Percentiles rank a stretch among this genome's conserved stretches.
phyloP scores from a whole-genome alignment of 2,888 invertebrate species.

The Acrobasis repandana region DNA sequence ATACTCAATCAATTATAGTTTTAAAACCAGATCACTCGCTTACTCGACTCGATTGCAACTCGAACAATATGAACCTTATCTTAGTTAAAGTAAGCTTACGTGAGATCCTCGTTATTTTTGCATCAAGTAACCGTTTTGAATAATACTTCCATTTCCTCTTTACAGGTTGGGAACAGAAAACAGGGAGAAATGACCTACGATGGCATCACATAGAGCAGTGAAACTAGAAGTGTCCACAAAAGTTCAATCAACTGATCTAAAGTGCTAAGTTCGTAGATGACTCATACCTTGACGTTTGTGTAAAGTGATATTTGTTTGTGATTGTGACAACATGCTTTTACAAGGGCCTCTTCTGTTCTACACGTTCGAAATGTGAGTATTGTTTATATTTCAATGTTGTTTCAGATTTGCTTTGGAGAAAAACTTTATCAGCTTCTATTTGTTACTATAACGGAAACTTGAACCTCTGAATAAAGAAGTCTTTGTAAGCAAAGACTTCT shows the following conservation, averaged over 20 bases:
- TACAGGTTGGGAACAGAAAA: constrained; percentile 32
- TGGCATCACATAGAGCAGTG: constrained; percentile 53
- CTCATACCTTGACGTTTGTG: constrained; percentile 41
- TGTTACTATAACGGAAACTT: too few species aligned
- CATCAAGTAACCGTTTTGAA: constrained; percentile 32
- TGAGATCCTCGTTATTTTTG: constrained; percentile 41
- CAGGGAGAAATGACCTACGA: constrained; percentile 48
- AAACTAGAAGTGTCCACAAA: constrained; percentile 27
- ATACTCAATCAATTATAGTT: constrained; percentile 17
- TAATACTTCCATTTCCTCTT: constrained; percentile 43
- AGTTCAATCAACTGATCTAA: constrained; percentile 48
- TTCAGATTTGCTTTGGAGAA: not conserved
- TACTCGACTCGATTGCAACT: not conserved
- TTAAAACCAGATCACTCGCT: not conserved
- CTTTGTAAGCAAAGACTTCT: too few species aligned
- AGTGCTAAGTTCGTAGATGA: constrained; percentile 50
- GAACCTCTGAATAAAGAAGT: too few species aligned
- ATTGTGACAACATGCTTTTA: constrained; percentile 52
- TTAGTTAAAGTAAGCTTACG: constrained; percentile 30
- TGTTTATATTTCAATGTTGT: not conserved
- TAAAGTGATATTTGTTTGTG: constrained; percentile 54
- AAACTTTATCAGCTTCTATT: too few species aligned
- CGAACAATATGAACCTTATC: constrained; percentile 36
- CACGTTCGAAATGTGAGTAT: constrained; percentile 67
- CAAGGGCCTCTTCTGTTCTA: constrained; percentile 57